Percentiles rank a stretch among this genome's conserved stretches.
Evolutionary conservation across 2,113 vertebrate species (phyloP).

Genomic region (Ammodramus savannarum): DNA sequence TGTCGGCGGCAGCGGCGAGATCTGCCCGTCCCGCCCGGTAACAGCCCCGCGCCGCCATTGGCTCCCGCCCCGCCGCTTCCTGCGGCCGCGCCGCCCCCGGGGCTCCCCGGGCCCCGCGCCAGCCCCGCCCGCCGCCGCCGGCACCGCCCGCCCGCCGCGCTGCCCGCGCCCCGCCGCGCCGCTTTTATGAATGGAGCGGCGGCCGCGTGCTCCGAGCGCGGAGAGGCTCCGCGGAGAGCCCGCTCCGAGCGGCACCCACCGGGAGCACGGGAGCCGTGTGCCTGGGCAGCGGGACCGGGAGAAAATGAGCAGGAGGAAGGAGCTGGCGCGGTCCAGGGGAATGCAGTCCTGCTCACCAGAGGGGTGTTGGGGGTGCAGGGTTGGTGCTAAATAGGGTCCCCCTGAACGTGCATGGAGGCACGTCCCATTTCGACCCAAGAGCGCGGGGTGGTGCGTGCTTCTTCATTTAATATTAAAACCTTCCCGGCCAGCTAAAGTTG

Average conservation of each 20-base stretch:
- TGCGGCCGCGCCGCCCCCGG: neutral
- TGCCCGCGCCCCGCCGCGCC: neutral
- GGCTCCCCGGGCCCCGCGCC: neutral
- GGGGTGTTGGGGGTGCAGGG: neutral
- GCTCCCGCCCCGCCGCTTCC: neutral
- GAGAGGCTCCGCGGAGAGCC: rapidly evolving
- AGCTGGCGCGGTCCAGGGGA: neutral
- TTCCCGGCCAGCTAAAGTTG: rapidly evolving
- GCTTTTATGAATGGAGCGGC: conserved; percentile 69
- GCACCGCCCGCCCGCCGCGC: conserved; percentile 14
- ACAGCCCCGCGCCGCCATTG: neutral
- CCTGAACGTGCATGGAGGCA: rapidly evolving
- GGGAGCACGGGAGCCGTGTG: neutral
- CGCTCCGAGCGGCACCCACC: neutral
- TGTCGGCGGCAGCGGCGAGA: neutral
- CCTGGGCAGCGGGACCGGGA: neutral
- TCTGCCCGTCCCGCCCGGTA: neutral
- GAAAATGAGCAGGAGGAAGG: neutral
- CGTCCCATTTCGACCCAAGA: rapidly evolving
- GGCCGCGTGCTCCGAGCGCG: conserved; percentile 16
- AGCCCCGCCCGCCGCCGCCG: neutral
- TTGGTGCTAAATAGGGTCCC: neutral
- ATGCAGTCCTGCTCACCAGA: neutral
- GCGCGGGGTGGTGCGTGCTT: rapidly evolving
- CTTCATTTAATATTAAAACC: neutral